Evolutionary conservation across 2,113 vertebrate species (phyloP), one percentile per base, ranked within the genome.

Genomic region (Cervus canadensis): DNA sequence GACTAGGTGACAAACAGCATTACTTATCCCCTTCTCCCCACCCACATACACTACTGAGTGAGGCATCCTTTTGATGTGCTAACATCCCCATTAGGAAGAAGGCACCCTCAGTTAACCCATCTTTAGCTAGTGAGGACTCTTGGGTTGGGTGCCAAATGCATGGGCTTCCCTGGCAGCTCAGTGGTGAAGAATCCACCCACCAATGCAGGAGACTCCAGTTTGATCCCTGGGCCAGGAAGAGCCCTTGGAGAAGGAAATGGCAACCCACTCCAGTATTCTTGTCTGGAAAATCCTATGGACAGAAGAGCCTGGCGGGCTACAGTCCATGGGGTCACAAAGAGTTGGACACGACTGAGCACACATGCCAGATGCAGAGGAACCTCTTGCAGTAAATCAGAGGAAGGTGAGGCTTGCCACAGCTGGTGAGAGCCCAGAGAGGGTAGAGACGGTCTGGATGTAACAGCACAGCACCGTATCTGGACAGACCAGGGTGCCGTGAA

Each of bases 1-100:
- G 56, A n/a, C 25, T 76, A 60, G 89, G 50, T 96, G 91, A 94
- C 43, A 93, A 91, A 54, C 19, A 30, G 62, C 62, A 36, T 64
- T 59, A 94, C 88, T 93, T 82, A 91, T 28, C 62, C 15, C 15
- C 19, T 30, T 45, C 56, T 17, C 16, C 4, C 13, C 81, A 25
- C n/a, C 2, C 64, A 62, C 28, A 12, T 21, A 26, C 14, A 52
- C 56, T 78, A 21, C 19, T 23, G 45, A 40, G 30, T 54, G 59
- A 79, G 30, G 40, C 33, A 60, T 54, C 57, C 50, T 87, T 62
- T 28, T 23, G 60, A 60, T n/a, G 62, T 78, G 57, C 50, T 62
- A 54, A 78, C 23, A 62, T 19, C 36, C 43, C 83, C 48, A 13
- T 1, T 28, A 57, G 81, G 62, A 93, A 43, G 25, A 85, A 57